phyloP scores from a whole-genome alignment of 37 sponge, comb jelly and placozoan genomes.

The Halisarca cf. caerulea region DNA sequence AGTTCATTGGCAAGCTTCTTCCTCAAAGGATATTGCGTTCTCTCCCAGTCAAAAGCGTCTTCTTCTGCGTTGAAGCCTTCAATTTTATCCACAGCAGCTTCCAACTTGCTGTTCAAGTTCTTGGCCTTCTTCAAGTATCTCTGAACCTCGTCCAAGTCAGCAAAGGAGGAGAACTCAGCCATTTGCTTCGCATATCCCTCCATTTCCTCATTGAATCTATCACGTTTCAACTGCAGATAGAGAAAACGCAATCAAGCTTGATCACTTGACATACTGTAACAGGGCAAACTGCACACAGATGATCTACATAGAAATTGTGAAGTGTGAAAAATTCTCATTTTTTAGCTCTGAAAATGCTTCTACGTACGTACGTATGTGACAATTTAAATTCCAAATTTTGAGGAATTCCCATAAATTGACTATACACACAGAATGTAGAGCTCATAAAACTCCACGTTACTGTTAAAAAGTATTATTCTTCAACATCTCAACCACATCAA shows the following conservation, averaged over 20 bases:
- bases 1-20: conserved; percentile 80
- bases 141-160: conserved; percentile 84
- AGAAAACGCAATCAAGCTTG: neutral
- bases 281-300: no score
- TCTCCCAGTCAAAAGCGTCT: conserved; percentile 99
- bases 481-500: no score
- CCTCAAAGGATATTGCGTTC: conserved; percentile 88
- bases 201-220: conserved; percentile 85
- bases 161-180: conserved; percentile 88
- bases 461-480: no score
- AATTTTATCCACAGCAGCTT: conserved; percentile 91
- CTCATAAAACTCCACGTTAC: no score
- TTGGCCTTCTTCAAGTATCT: conserved; percentile 91
- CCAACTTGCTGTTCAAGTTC: conserved; percentile 71
- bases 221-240: conserved; percentile 76
- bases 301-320: no score
- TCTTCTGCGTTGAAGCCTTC: conserved; percentile 96
- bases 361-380: no score
- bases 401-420: no score
- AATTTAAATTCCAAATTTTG: no score
- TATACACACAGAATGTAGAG: no score
- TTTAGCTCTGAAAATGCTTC: no score
- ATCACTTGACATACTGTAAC: neutral
- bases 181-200: conserved; percentile 91
- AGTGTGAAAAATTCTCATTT: neutral